Conservation (phyloP, 2,113 vertebrate genomes). For the Ahaetulla prasina region DNA sequence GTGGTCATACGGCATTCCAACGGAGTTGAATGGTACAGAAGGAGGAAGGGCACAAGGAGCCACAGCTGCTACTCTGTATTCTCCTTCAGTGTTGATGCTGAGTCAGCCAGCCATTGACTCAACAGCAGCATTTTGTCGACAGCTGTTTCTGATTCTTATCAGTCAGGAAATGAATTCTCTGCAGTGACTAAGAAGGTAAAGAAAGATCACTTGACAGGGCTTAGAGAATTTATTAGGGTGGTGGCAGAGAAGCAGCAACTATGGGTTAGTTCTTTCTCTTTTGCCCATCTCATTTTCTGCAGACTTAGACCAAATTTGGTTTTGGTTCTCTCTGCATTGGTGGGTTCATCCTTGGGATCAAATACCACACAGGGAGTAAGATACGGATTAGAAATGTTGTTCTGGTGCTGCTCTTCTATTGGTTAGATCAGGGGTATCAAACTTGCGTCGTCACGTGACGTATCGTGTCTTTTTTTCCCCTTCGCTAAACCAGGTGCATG, state of each 20-base stretch:
- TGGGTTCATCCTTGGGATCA: neutral
- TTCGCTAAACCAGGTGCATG: no score
- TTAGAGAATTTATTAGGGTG: neutral
- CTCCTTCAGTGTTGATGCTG: neutral
- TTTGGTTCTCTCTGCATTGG: neutral
- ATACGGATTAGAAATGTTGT: neutral
- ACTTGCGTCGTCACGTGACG: rapidly evolving
- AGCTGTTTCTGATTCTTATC: neutral
- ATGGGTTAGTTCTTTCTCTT: neutral
- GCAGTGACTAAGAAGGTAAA: neutral
- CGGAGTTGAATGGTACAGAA: neutral
- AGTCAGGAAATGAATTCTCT: neutral
- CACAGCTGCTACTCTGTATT: neutral
- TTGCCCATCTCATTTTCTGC: neutral
- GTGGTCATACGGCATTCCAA: neutral
- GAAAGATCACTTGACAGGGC: neutral
- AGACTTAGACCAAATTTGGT: neutral
- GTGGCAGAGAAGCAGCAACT: neutral
- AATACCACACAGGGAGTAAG: neutral
- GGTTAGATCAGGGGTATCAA: neutral
- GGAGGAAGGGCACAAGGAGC: neutral
- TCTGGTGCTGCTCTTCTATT: neutral
- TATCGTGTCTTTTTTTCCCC: no score
- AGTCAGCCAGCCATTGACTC: neutral
- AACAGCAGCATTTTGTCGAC: neutral